Percentiles rank a stretch among this genome's conserved stretches.
phyloP scores from a whole-genome alignment of 2,113 vertebrate species.

The Pogona vitticeps region DNA sequence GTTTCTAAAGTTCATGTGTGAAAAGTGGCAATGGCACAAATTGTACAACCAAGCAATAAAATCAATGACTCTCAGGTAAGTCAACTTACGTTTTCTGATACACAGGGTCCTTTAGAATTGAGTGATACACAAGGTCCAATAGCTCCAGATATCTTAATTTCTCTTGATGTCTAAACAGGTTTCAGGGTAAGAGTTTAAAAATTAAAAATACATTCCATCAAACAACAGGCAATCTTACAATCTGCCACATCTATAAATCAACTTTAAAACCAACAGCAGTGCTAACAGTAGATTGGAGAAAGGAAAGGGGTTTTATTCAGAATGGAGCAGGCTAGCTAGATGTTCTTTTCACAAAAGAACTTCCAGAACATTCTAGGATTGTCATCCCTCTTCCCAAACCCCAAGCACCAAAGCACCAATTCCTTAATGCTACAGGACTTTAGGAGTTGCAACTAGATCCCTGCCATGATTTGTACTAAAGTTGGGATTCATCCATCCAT shows the following conservation, averaged over 20 bases:
- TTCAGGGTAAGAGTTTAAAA: slow-evolving; percentile 55
- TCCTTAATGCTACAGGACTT: neutral
- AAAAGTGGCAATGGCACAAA: slow-evolving; percentile 2
- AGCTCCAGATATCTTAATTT: slow-evolving; percentile 95
- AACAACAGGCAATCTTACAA: neutral
- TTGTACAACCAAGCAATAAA: neutral
- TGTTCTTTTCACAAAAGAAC: neutral
- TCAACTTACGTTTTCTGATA: slow-evolving; percentile 94
- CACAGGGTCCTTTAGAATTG: slow-evolving; percentile 94
- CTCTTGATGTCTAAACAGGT: slow-evolving; percentile 89
- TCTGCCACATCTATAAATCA: neutral
- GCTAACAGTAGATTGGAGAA: neutral
- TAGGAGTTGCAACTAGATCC: neutral
- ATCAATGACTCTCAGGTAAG: slow-evolving; percentile 9
- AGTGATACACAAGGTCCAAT: slow-evolving; percentile 96
- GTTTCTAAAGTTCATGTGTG: neutral
- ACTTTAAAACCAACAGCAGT: neutral
- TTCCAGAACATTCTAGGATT: neutral
- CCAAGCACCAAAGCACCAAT: neutral
- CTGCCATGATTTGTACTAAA: neutral
- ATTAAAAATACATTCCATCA: neutral
- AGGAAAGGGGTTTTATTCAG: neutral
- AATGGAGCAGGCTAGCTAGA: neutral
- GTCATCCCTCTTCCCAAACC: neutral
- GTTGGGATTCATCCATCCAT: neutral